Percentiles rank a stretch among this genome's conserved stretches.
phyloP scores from a whole-genome alignment of 2,888 invertebrate species.

The Pteria penguin region DNA sequence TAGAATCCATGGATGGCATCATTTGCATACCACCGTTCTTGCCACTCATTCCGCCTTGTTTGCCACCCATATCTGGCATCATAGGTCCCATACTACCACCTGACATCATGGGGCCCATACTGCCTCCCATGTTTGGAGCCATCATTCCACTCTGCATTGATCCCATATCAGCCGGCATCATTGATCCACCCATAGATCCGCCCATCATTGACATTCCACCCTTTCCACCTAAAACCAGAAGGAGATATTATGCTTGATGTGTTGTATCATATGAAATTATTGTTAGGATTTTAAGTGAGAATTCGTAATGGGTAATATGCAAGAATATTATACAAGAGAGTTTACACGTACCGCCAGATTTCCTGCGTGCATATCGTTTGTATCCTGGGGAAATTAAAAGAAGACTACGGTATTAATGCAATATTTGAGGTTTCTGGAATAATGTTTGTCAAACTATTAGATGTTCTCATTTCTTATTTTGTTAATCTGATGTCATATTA shows the following conservation, averaged over 20 bases:
- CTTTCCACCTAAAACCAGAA: too few relatives aligned
- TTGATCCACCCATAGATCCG: neutral
- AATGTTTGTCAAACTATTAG: too few relatives aligned
- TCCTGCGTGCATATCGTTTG: neutral
- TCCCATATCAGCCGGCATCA: neutral
- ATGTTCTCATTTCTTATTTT: too few relatives aligned
- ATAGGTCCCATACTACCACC: neutral
- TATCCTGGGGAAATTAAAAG: neutral
- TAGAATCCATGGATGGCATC: neutral
- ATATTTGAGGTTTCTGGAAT: too few relatives aligned
- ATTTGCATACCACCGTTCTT: neutral
- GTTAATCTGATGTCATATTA: too few relatives aligned
- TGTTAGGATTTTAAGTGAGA: too few relatives aligned
- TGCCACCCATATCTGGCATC: neutral
- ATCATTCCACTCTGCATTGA: neutral
- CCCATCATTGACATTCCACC: neutral
- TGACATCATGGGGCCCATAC: neutral
- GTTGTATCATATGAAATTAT: too few relatives aligned
- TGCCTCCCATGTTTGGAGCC: neutral
- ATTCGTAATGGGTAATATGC: too few relatives aligned
- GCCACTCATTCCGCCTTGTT: neutral
- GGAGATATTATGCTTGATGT: too few relatives aligned
- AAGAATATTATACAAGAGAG: too few relatives aligned
- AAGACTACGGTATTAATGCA: too few relatives aligned
- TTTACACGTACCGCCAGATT: neutral